Evolutionary conservation across 2,797 vertebrate species (phyloP).

Genomic region (Poecilia velifera): DNA sequence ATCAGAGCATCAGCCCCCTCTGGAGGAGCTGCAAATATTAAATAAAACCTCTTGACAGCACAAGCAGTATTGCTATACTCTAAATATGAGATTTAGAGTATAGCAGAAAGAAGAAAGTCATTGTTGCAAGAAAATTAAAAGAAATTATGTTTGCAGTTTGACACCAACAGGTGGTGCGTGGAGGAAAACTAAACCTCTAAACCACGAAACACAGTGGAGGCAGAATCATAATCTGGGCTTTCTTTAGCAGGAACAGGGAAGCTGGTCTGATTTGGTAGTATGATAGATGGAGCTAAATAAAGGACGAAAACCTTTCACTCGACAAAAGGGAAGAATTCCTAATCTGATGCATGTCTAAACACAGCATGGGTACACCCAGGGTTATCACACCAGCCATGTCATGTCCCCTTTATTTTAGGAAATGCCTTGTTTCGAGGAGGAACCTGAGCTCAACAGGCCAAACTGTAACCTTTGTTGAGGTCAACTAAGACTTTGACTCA

Average conservation of each 20-base stretch:
- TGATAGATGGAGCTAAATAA: neutral
- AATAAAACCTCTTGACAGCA: neutral
- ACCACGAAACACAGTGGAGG: neutral
- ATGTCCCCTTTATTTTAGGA: neutral
- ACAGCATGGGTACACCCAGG: neutral
- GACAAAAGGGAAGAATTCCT: neutral
- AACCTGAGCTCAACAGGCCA: neutral
- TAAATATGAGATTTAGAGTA: neutral
- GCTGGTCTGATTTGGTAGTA: neutral
- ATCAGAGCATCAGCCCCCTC: neutral
- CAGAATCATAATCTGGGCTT: neutral
- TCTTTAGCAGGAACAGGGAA: too few species aligned
- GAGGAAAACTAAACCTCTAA: neutral
- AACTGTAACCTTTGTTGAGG: neutral
- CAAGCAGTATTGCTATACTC: neutral
- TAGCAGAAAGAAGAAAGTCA: neutral
- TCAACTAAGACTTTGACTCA: constrained; percentile 14
- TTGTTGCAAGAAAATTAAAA: neutral
- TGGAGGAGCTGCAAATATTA: neutral
- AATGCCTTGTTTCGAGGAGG: constrained; percentile 9
- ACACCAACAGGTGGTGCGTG: neutral
- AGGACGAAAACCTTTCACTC: neutral
- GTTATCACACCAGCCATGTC: neutral
- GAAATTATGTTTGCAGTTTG: neutral
- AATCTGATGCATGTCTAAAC: neutral